Evolutionary conservation across 2,797 vertebrate genomes (phyloP), one percentile per base, ranked within the genome.

Genomic region (Rallus crepitans): DNA sequence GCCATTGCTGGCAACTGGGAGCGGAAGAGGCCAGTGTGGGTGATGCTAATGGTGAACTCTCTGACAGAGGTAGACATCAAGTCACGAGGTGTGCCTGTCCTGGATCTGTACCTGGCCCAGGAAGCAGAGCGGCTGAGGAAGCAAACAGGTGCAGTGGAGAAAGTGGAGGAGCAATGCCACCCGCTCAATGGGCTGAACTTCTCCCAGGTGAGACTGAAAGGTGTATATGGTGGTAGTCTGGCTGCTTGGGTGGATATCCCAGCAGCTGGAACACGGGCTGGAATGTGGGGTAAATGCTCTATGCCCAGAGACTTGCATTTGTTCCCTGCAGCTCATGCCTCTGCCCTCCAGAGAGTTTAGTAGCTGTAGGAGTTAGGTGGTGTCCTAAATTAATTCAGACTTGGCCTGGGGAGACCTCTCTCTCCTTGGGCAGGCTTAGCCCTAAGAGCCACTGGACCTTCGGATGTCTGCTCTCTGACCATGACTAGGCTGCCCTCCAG

Each of bases 1-100:
- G 99, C 99, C 89, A 99, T 99, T 12, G 98, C 98, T 1, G 99
- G 99, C 28, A 99, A 99, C 98, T 99, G 99, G 99, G 99, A 99
- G 95, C 95, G 98, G 89, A 99, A 99, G 96, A 98, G 98, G 33
- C 99, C 99, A 0, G 98, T 99, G 27, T 99, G 99, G 99, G 98
- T 99, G 92, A 99, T 99, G 99, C 97, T 99, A 89, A 99, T 99
- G 98, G 98, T 99, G 94, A 99, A 99, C 95, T 99, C 99, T 4
- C 93, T 99, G 93, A 99, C 99, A 0, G 98, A 99, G 95, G 98
- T 98, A 6, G 99, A 99, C 82, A 98, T 99, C 65, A 99, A 98
- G 96, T 99, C 98, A 0, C 96, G 98, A 12, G 99, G 99, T 0
- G 98, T 99, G 48, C 99, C 99, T 0, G 98, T 99, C 48, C 95